phyloP scores from a whole-genome alignment of 2,113 vertebrate species.

The Lophura nycthemera region DNA sequence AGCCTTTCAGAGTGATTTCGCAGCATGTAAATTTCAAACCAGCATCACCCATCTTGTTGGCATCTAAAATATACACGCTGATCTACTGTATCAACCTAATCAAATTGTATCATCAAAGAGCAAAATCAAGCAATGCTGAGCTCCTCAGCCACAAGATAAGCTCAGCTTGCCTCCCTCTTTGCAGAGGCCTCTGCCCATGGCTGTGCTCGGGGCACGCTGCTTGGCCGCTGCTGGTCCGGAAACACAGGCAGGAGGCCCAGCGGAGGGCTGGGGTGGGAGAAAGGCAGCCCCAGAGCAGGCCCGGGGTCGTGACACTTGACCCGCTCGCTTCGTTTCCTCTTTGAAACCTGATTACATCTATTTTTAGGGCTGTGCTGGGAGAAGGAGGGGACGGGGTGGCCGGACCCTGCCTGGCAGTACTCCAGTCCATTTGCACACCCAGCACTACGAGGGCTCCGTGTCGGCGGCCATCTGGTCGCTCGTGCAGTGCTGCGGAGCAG shows the following conservation, averaged over 20 bases:
- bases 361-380: constrained; percentile 44
- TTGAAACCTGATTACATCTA: constrained; percentile 73
- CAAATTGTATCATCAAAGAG: not conserved
- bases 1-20: not conserved
- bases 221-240: constrained; percentile 16
- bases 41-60: not conserved
- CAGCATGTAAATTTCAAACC: not conserved
- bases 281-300: constrained; percentile 60
- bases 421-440: not conserved
- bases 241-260: constrained; percentile 41
- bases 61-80: not conserved
- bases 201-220: not conserved
- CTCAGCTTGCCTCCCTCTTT: not conserved
- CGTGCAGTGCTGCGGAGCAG: not conserved
- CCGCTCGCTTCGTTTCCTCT: constrained; percentile 65
- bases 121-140: not conserved
- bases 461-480: not conserved
- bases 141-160: not conserved
- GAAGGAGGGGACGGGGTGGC: constrained; percentile 18
- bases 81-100: not conserved
- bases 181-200: constrained; percentile 36
- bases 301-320: constrained; percentile 63
- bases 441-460: not conserved
- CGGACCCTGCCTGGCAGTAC: not conserved
- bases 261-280: not conserved